Percentiles rank a stretch among this genome's conserved stretches.
Conservation (phyloP, 2,113 vertebrate species). For the Clarias gariepinus region DNA sequence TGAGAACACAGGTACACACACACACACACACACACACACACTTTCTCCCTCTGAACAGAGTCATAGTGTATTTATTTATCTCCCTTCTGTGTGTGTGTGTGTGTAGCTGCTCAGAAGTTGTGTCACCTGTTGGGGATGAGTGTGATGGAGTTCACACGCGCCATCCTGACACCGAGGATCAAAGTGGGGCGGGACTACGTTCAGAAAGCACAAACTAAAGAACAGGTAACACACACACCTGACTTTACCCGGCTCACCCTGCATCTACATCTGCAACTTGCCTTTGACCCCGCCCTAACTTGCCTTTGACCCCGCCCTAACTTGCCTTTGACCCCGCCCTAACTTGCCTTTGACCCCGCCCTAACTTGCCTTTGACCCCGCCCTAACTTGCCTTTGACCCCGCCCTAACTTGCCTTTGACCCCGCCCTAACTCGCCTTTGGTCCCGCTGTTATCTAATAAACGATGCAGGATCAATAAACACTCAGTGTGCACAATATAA, state of each 20-base stretch:
- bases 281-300: too few species aligned
- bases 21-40: background rate
- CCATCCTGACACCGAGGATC: conserved; percentile 94
- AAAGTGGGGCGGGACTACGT: conserved; percentile 98
- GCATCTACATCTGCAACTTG: too few species aligned
- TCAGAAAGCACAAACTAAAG: conserved; percentile 98
- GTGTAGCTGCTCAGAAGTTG: conserved; percentile 92
- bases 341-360: too few species aligned
- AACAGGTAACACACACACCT: conserved; percentile 79
- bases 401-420: too few species aligned
- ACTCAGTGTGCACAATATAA: background rate
- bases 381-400: too few species aligned
- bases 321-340: too few species aligned
- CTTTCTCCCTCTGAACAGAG: background rate
- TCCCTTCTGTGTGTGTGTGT: background rate
- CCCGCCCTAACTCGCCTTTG: too few species aligned
- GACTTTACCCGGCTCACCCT: background rate
- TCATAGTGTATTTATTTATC: background rate
- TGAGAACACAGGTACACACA: conserved; percentile 87
- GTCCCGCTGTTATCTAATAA: background rate
- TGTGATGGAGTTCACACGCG: conserved; percentile 97
- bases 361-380: too few species aligned
- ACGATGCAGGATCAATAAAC: background rate
- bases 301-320: too few species aligned
- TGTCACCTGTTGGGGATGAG: conserved; percentile 96